These are phyloP conservation scores for Neodiprion fabricii DNA, from an alignment of 1,140 invertebrate genomes.

Conservation along the genomic window DNA sequence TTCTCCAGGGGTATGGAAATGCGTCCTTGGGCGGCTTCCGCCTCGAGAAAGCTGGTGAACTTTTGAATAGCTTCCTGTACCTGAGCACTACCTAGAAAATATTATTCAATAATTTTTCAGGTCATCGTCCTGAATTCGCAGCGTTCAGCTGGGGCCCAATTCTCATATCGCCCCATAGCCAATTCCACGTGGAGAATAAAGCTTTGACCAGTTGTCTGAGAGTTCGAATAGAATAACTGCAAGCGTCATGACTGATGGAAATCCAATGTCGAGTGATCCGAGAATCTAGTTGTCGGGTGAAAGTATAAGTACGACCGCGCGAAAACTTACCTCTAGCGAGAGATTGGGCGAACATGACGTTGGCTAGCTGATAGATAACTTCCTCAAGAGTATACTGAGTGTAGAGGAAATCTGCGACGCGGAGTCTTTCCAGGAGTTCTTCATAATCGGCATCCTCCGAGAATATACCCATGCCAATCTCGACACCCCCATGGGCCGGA, in stretches of 20 bases:
- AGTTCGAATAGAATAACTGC: too few relatives aligned
- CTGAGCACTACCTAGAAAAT: constrained; percentile 58
- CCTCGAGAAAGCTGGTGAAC: constrained; percentile 73
- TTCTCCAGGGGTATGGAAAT: constrained; percentile 74
- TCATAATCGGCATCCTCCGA: constrained; percentile 53
- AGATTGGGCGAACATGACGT: constrained; percentile 78
- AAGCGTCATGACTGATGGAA: too few relatives aligned
- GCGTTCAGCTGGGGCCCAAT: neutral
- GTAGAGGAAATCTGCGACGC: constrained; percentile 71
- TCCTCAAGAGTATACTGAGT: constrained; percentile 77
- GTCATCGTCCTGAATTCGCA: neutral
- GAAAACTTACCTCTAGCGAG: constrained; percentile 62
- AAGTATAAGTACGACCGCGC: neutral
- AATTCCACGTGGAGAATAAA: too few relatives aligned
- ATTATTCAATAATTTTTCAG: constrained; percentile 20
- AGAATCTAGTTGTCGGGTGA: neutral
- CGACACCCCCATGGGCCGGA: neutral
- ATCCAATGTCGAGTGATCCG: neutral
- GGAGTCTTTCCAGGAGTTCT: constrained; percentile 59
- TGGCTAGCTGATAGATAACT: constrained; percentile 77
- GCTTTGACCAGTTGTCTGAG: too few relatives aligned
- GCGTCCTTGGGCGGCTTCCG: constrained; percentile 72
- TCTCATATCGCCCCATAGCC: too few relatives aligned
- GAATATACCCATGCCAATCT: neutral
- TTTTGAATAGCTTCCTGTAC: constrained; percentile 73